Evolutionary conservation across 2,113 vertebrate species (phyloP).

Genomic region (Aythya baeri): DNA sequence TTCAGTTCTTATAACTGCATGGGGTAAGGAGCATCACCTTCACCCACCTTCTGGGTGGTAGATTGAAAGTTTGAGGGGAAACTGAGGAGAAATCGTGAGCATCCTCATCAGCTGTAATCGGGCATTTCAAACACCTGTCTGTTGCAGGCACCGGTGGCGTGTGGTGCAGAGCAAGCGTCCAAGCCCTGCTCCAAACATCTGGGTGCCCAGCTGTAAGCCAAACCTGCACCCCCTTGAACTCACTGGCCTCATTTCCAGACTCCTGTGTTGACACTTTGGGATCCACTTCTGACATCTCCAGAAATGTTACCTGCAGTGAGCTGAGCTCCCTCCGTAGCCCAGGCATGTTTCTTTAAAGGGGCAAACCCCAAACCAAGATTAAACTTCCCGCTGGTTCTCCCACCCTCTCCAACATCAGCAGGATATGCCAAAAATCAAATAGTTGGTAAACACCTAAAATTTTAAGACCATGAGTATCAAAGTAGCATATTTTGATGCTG

Average conservation of each 20-base stretch:
- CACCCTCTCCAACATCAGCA: accelerated
- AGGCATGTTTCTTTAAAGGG: background rate
- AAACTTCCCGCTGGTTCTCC: background rate
- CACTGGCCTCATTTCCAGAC: background rate
- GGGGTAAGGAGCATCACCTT: background rate
- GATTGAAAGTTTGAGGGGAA: background rate
- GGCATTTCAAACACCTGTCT: background rate
- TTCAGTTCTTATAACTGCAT: background rate
- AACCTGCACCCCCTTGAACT: background rate
- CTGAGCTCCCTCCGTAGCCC: background rate
- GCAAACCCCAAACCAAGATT: background rate
- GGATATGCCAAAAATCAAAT: background rate
- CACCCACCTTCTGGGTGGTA: background rate
- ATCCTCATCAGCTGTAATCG: background rate
- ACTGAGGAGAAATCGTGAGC: background rate
- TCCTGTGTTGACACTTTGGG: background rate
- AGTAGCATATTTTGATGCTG: background rate
- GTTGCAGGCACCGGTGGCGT: background rate
- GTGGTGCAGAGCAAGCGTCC: background rate
- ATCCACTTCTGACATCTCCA: background rate
- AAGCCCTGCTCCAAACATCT: background rate
- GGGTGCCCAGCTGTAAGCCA: background rate
- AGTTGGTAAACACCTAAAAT: background rate
- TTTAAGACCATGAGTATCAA: background rate
- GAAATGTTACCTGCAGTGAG: background rate